phyloP scores from a whole-genome alignment of 1,140 invertebrate species.

The Ladona fulva region DNA sequence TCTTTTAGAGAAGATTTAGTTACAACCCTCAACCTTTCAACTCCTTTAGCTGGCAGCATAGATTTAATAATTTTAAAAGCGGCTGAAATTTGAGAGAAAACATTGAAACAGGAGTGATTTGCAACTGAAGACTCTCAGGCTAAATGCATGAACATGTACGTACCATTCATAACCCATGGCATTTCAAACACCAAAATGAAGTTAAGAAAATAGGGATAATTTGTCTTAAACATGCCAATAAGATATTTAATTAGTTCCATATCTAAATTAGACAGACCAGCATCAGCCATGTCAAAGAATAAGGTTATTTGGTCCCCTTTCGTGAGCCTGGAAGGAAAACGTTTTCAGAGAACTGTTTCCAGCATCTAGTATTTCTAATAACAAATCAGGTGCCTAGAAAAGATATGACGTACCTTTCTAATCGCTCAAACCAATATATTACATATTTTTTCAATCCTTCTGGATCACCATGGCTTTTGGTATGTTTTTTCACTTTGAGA shows the following conservation, averaged over 20 bases:
- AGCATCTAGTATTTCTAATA: background rate
- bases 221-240: constrained; percentile 76
- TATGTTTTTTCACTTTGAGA: constrained; percentile 64
- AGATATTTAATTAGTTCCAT: constrained; percentile 78
- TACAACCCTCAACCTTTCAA: constrained; percentile 83
- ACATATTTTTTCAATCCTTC: constrained; percentile 69
- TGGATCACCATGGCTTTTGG: constrained; percentile 63
- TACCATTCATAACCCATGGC: constrained; percentile 88
- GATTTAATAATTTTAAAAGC: constrained; percentile 88
- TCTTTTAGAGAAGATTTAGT: constrained; percentile 67
- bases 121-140: constrained; percentile 16
- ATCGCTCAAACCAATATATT: constrained; percentile 80
- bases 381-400: background rate
- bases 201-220: constrained; percentile 84
- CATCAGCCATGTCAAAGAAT: constrained; percentile 82
- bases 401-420: constrained; percentile 56
- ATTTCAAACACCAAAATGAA: constrained; percentile 90
- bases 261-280: constrained; percentile 79
- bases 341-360: background rate
- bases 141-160: constrained; percentile 26
- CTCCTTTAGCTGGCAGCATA: constrained; percentile 77
- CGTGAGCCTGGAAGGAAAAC: constrained; percentile 44
- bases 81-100: constrained; percentile 46
- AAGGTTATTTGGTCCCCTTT: constrained; percentile 70
- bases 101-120: background rate